These are phyloP conservation scores for Lophotriccus pileatus DNA, from an alignment of 2,797 vertebrate genomes.

Conservation along the genomic window DNA sequence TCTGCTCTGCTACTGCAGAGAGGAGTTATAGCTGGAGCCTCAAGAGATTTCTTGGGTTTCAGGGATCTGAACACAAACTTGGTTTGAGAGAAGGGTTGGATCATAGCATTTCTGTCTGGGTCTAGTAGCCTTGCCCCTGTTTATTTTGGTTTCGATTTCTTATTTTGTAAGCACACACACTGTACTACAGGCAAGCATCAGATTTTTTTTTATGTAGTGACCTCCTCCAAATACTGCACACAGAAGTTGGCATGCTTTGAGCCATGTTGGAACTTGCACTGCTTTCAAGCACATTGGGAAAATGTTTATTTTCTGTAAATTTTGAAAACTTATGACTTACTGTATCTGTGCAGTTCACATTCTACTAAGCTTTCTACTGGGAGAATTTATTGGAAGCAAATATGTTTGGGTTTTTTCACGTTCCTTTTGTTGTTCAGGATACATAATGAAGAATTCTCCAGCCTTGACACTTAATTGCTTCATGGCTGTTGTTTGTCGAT, in stretches of 20 bases:
- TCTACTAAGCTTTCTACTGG: conserved; percentile 10
- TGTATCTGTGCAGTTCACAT: background rate
- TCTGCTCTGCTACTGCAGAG: background rate
- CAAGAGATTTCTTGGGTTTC: background rate
- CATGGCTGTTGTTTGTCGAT: conserved; percentile 72
- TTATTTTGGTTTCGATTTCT: background rate
- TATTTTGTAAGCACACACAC: background rate
- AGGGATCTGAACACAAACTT: background rate
- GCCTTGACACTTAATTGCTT: conserved; percentile 68
- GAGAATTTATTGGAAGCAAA: conserved; percentile 35
- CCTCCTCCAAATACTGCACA: background rate
- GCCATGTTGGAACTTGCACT: background rate
- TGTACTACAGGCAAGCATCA: background rate
- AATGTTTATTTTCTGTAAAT: background rate
- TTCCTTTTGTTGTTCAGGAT: conserved; percentile 33
- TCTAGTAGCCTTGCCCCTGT: background rate
- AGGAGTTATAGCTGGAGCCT: background rate
- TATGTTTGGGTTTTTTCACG: background rate
- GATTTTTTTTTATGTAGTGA: background rate
- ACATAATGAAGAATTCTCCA: conserved; percentile 50
- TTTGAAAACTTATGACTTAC: background rate
- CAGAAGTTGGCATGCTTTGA: background rate
- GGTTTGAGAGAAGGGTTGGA: background rate
- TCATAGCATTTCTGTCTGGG: background rate
- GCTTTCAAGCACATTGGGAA: background rate